Conservation (phyloP, 2,888 invertebrate genomes). For the Mythimna impura region DNA sequence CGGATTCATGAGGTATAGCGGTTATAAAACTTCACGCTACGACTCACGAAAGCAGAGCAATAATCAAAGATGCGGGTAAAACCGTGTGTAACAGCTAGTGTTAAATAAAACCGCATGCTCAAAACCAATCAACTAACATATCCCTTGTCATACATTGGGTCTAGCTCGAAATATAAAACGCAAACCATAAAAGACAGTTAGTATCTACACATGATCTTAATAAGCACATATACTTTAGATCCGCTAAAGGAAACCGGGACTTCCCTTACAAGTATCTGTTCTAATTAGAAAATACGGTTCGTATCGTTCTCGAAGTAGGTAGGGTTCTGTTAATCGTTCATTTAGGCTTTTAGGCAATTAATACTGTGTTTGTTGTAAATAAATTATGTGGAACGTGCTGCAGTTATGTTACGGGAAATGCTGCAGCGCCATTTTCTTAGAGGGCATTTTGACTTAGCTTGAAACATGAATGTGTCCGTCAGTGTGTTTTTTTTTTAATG, state of each 20-base stretch:
- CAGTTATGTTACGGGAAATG: constrained; percentile 29
- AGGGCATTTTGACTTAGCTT: too few relatives aligned
- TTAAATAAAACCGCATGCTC: neutral
- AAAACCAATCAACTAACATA: constrained; percentile 19
- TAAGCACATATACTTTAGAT: constrained; percentile 69
- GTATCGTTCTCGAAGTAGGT: constrained; percentile 66
- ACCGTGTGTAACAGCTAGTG: too few relatives aligned
- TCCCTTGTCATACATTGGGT: constrained; percentile 15
- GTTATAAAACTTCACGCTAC: too few relatives aligned
- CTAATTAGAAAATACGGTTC: constrained; percentile 77
- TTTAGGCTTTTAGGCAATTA: constrained; percentile 58
- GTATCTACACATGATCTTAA: constrained; percentile 70
- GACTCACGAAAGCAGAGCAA: too few relatives aligned
- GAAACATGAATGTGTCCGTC: too few relatives aligned
- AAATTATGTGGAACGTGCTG: constrained; percentile 43
- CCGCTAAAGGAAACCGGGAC: constrained; percentile 65
- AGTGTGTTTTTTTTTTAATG: too few relatives aligned
- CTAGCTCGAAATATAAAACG: constrained; percentile 23
- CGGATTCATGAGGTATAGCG: too few relatives aligned
- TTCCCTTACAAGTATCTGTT: constrained; percentile 73
- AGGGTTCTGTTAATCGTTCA: constrained; percentile 68
- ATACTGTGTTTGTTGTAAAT: constrained; percentile 47
- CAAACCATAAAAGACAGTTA: constrained; percentile 71
- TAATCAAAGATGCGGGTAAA: too few relatives aligned
- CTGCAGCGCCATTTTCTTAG: constrained; percentile 26